Evolutionary conservation across 2,888 invertebrate species (phyloP), one percentile per base, ranked within the genome.

Genomic region (Trichopoda pennipes): DNA sequence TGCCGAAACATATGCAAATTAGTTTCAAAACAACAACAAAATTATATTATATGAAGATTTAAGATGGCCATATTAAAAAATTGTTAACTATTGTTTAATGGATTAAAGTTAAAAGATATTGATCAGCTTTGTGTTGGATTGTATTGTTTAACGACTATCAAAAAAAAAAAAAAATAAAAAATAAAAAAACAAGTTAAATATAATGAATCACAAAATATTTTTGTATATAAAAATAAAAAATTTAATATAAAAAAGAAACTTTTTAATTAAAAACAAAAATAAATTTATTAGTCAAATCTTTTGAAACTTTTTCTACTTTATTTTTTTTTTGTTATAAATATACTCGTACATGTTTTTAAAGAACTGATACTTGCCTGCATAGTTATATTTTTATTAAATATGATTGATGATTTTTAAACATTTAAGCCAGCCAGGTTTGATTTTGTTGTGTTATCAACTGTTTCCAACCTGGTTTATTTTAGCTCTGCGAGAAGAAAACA

Each of bases 321-420:
- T 28, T 42, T 35, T 53, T 58, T 28, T 42, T 3, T 38, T 55
- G 44, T 63, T 28, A 8, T 28, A 4, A 44, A 51, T 72, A 56
- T 21, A n/a, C 17, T 12, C 42, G 38, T 61, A n/a, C 17, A 16
- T 49, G 38, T 61, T 72, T 60, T 49, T 51, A 28, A 35, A 23
- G 64, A 53, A 23, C 56, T n/a, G 19, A 32, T 38, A 19, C 7
- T 55, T 55, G 28, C 38, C 28, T 49, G 10, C 14, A n/a, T 56
- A 47, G 53, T 72, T 80, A 9, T 38, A 60, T 58, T 23, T 63
- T 73, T 80, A 9, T 38, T 61, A 74, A 68, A 76, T 64, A 80
- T 80, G 80, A 80, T 80, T 69, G 75, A 80, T 80, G 74, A 69
- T 21, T 69, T 75, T 56, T 68, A 23, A 56, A 10, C 21, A 42